Evolutionary conservation across 1,140 invertebrate genomes (phyloP).

Genomic region (Wiebesia pumilae): DNA sequence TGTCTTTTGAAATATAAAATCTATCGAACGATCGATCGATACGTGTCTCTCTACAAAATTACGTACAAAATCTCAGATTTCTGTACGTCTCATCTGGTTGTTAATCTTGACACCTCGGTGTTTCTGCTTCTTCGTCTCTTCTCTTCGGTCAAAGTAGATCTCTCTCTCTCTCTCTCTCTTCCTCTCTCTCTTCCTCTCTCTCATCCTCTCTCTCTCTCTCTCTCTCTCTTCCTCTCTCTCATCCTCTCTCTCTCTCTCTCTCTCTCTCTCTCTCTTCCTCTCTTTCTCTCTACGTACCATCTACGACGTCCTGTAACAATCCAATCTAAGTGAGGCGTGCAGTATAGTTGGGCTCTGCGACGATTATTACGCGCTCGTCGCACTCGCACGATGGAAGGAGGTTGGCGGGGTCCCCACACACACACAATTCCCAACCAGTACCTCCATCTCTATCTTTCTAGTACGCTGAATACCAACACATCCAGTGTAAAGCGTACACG

Average conservation of each 20-base stretch:
- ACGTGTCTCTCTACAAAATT: not conserved
- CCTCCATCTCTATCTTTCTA: not conserved
- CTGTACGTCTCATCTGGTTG: not conserved
- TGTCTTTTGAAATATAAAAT: no score
- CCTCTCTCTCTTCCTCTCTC: not conserved
- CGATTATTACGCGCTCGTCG: slow-evolving; percentile 63
- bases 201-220: not conserved
- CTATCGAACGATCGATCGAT: no score
- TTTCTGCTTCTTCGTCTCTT: not conserved
- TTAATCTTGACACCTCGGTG: slow-evolving; percentile 13
- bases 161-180: not conserved
- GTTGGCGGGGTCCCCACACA: not conserved
- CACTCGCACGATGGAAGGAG: slow-evolving; percentile 13
- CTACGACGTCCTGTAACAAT: slow-evolving; percentile 50
- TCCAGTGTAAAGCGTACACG: not conserved
- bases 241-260: not conserved
- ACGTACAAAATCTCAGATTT: not conserved
- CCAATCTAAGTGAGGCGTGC: slow-evolving; percentile 54
- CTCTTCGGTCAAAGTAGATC: not conserved
- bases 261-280: not conserved
- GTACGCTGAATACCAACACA: not conserved
- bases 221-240: not conserved
- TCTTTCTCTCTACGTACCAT: slow-evolving; percentile 5
- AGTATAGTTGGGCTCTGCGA: slow-evolving; percentile 55
- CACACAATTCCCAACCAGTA: not conserved